Conservation (phyloP, 2,888 invertebrate species). For the Ennomos erosarius region DNA sequence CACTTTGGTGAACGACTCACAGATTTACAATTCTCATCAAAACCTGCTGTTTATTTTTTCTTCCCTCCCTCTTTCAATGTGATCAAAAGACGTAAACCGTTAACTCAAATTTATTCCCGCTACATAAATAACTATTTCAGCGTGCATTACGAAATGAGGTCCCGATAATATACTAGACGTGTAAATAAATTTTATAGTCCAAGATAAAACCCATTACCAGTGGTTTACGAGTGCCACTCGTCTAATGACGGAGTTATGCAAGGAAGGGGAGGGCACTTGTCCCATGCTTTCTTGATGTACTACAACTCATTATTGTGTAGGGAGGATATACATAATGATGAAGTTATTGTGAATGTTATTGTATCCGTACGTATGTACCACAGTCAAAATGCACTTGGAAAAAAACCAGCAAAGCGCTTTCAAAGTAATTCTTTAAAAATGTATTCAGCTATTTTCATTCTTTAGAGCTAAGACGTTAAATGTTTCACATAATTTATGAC, state of each 20-base stretch:
- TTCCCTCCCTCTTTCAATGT: constrained; percentile 6
- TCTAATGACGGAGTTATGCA: constrained; percentile 75
- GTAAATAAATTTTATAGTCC: constrained; percentile 81
- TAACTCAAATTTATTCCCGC: constrained; percentile 26
- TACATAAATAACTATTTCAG: constrained; percentile 46
- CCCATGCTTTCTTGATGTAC: constrained; percentile 17
- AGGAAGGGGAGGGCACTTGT: constrained; percentile 44
- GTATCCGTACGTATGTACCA: too few species aligned
- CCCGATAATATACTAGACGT: constrained; percentile 67
- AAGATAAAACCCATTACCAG: constrained; percentile 79
- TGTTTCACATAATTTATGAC: background rate
- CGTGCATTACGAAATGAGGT: constrained; percentile 61
- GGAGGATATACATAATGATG: too few species aligned
- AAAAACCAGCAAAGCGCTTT: too few species aligned
- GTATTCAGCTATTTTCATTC: too few species aligned
- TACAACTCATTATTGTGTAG: background rate
- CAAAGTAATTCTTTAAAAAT: too few species aligned
- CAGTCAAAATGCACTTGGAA: too few species aligned
- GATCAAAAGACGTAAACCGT: constrained; percentile 26
- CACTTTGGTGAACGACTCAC: too few species aligned
- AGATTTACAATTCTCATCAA: too few species aligned
- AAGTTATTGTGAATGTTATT: too few species aligned
- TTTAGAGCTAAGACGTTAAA: background rate
- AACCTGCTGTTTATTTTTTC: constrained; percentile 5
- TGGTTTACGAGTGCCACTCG: constrained; percentile 78